Evolutionary conservation across 1,140 invertebrate species (phyloP), one percentile per base, ranked within the genome.

Genomic region (Oncopodura yosiiana): DNA sequence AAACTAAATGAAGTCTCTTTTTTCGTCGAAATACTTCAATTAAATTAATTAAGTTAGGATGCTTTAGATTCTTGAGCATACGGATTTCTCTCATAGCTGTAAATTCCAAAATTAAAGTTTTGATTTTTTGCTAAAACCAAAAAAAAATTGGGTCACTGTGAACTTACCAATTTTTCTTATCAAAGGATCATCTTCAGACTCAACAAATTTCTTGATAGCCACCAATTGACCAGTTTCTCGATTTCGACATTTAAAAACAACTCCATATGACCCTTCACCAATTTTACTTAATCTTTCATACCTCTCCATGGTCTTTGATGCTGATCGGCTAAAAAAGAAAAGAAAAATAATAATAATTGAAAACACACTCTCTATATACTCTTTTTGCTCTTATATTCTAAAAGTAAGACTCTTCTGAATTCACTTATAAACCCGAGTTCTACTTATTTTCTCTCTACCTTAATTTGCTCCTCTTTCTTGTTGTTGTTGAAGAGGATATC

Each of bases 141-240:
- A n/a, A n/a, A n/a, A n/a, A n/a, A n/a, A n/a, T n/a, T n/a, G n/a
- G n/a, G n/a, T n/a, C n/a, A n/a, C n/a, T n/a, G n/a, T n/a, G n/a
- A n/a, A n/a, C n/a, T n/a, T n/a, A n/a, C n/a, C n/a, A 56, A 99
- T 99, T 74, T 99, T 99, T 56, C 93, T 80, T 61, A 99, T 99
- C 0, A 95, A 79, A 0, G 94, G 94, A 75, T 99, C 95, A 66
- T 98, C 94, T 72, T 99, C 95, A 12, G 93, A 94, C 72, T 99
- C 94, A 9, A 96, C 86, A 71, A 98, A 99, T 70, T 97, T 94
- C 74, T 99, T 99, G 19, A 99, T 95, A 11, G 95, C 95, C 12
- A 99, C 95, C 38, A 97, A 76, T 66, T 93, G 85, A 5, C 92
- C 90, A 2, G 87, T 97, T 65, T 98, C 94, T 62, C 88, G 77